A percentile compares a stretch with the other conserved stretches of the same genome.
Evolutionary conservation across 2,888 invertebrate genomes (phyloP).

Genomic region (Pristionchus fissidentatus): DNA sequence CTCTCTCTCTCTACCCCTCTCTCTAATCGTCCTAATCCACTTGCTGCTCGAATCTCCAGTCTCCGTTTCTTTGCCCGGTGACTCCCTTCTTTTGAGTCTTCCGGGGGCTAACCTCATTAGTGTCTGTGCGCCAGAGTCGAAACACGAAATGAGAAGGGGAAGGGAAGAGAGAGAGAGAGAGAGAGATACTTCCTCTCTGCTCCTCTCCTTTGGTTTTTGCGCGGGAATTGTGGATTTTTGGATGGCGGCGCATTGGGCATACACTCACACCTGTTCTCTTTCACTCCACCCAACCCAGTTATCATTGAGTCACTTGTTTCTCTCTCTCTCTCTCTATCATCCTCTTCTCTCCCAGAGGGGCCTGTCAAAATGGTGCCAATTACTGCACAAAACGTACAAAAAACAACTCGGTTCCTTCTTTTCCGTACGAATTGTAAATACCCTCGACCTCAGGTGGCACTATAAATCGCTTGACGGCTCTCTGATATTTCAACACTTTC

Average conservation of each 20-base stretch:
- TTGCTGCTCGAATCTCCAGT: background rate
- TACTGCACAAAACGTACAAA: background rate
- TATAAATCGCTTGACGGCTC: background rate
- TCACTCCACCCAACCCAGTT: background rate
- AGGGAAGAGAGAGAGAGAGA: background rate
- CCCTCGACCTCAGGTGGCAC: background rate
- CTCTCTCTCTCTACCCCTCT: background rate
- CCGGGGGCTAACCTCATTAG: background rate
- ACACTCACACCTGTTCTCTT: too few relatives aligned
- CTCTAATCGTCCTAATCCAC: background rate
- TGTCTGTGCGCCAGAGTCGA: background rate
- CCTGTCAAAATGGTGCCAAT: too few relatives aligned
- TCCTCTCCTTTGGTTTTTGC: background rate
- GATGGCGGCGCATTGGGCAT: too few relatives aligned
- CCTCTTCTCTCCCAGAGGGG: background rate
- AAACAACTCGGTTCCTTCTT: background rate
- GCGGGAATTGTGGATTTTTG: background rate
- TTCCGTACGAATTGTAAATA: background rate
- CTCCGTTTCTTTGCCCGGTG: background rate
- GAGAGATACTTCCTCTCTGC: background rate
- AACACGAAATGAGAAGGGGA: background rate
- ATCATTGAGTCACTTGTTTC: background rate
- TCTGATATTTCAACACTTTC: constrained; percentile 32
- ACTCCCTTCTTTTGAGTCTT: background rate
- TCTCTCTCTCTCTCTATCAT: background rate